These are phyloP conservation scores for Heterohyrax brucei DNA, from an alignment of 2,797 vertebrate genomes.

Conservation along the genomic window DNA sequence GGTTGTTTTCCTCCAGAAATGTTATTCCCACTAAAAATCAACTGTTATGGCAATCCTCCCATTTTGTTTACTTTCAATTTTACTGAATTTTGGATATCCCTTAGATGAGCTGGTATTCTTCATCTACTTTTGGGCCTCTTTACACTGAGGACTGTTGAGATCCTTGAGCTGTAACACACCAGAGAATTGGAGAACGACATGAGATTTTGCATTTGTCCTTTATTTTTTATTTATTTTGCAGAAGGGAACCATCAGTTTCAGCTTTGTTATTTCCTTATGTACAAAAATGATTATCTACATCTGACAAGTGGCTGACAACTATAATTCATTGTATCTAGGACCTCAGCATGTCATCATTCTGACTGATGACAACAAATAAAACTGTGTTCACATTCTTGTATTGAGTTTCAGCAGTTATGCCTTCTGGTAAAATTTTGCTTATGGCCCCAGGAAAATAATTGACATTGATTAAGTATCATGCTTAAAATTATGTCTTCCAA, in stretches of 20 bases:
- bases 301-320: constrained; percentile 9
- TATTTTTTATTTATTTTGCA: neutral
- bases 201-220: neutral
- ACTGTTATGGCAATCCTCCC: neutral
- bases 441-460: constrained; percentile 15
- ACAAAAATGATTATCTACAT: neutral
- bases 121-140: neutral
- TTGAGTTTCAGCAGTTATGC: neutral
- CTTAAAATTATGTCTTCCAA: constrained; percentile 14
- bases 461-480: constrained; percentile 56
- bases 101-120: neutral
- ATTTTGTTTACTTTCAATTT: neutral
- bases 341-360: constrained; percentile 9
- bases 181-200: neutral
- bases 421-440: constrained; percentile 32
- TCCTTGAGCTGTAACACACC: neutral
- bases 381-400: neutral
- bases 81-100: neutral
- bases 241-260: neutral
- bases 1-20: too few relatives aligned
- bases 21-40: neutral
- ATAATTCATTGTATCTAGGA: neutral
- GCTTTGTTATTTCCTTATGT: neutral
- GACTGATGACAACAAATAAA: neutral
- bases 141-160: accelerated